Base-by-base conservation (phyloP, 2,888 invertebrate genomes). In the Cylloceria caligata region DNA sequence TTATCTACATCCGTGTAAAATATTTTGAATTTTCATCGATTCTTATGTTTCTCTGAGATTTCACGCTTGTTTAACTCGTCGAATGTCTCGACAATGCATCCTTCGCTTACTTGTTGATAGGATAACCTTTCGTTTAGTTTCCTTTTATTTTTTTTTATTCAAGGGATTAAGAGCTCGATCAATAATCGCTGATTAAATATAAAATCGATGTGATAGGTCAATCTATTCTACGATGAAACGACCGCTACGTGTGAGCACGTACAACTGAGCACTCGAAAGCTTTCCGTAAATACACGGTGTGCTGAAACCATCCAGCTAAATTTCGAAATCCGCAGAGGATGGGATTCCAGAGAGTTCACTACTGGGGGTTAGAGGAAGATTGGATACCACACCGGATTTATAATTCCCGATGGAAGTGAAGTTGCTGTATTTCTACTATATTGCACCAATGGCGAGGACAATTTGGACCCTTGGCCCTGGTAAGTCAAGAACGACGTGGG, bases 141-240 rank as follows among this genome's bases (percentile, higher is more conserved):
- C 36, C 5, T 21, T 16, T 45, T 13, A 11, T 7, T 9, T 34
- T 27, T 36, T 16, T 67, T 5, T 0, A 57, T 47, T 19, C 11
- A 13, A 36, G 19, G 60, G 21, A 74, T 69, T 42, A 55, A 55
- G 45, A 55, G 55, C 47, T 36, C 39, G 16, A 64, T 57, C 24
- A 16, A 36, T 69, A 74, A 78, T 78, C 74, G 69, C 39, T 49
- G 49, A 19, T 74, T 74, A 78, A 81, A 81, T 21, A 78, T 57
- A 13, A 30, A 74, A 27, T 42, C 47, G 69, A 39, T 60, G 47
- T 39, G 21, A 11, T 60, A 3, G 21, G 65, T 57, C 45, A 24
- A 60, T 19, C 27, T 19, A 34, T 60, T 62, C 57, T 55, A 5
- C 47, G 68, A 69, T 30, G 21, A 71, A 74, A 64, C 60, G 65